Evolutionary conservation across 2,113 vertebrate genomes (phyloP).

Genomic region (Piliocolobus tephrosceles): DNA sequence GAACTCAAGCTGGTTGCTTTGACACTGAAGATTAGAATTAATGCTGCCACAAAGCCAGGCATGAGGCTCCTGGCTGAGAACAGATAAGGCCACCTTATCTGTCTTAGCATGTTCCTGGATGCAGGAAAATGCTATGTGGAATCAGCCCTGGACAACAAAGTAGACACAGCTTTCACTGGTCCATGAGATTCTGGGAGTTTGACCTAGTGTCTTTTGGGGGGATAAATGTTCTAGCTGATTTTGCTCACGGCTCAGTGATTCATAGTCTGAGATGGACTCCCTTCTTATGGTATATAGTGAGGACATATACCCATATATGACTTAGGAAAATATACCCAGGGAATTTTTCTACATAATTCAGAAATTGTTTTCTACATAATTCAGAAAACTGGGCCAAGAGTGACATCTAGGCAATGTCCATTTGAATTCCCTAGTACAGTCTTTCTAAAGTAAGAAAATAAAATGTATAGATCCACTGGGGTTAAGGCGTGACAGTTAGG

Average conservation of each 20-base stretch:
- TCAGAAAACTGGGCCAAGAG: neutral
- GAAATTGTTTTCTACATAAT: neutral
- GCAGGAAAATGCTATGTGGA: neutral
- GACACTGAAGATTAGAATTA: neutral
- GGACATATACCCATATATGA: neutral
- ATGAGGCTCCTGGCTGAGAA: neutral
- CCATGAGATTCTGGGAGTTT: neutral
- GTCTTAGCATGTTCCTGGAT: no score
- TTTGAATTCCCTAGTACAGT: neutral
- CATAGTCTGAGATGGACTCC: neutral
- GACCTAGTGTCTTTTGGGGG: neutral
- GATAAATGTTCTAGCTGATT: neutral
- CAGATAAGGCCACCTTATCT: neutral
- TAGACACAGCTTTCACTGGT: neutral
- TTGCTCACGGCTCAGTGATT: neutral
- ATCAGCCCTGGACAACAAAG: neutral
- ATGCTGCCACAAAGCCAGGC: neutral
- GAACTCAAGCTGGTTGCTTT: constrained; percentile 10
- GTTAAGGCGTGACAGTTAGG: neutral
- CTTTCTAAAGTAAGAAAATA: neutral
- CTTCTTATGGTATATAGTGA: neutral
- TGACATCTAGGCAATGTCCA: neutral
- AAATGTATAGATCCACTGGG: no score
- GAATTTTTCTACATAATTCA: neutral
- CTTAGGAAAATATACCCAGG: neutral